phyloP scores from a whole-genome alignment of 2,888 invertebrate species.

The Drosophila pseudotakahashii region DNA sequence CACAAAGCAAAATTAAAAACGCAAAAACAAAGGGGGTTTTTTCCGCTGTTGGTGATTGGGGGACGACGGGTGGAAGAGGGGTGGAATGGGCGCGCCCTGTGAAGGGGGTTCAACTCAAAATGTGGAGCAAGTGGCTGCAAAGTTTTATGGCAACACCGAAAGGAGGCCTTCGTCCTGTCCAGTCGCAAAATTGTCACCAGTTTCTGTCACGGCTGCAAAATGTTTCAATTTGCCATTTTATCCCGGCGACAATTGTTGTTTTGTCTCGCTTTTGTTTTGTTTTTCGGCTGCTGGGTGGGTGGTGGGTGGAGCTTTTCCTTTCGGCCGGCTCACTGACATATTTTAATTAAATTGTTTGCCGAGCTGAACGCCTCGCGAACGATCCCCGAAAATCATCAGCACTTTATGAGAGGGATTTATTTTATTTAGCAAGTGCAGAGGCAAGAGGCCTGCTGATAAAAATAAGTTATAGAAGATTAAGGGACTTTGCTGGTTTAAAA shows the following conservation, averaged over 20 bases:
- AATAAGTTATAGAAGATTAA: constrained; percentile 5
- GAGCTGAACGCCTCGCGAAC: constrained; percentile 33
- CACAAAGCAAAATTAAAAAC: constrained; percentile 77
- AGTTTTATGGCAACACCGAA: constrained; percentile 74
- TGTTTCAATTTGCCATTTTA: constrained; percentile 77
- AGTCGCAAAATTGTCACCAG: constrained; percentile 43
- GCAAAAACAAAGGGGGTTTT: constrained; percentile 66
- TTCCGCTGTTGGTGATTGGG: not conserved
- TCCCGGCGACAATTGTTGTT: constrained; percentile 65
- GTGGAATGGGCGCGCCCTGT: not conserved
- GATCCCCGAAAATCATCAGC: constrained; percentile 33
- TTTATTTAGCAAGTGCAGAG: not conserved
- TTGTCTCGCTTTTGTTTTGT: constrained; percentile 17
- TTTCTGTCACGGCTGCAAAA: constrained; percentile 55
- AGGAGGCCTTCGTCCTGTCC: constrained; percentile 41
- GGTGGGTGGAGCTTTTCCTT: not conserved
- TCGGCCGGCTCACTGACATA: constrained; percentile 51
- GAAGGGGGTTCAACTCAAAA: constrained; percentile 45
- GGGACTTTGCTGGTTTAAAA: not conserved
- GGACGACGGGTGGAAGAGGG: no score
- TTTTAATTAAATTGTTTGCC: constrained; percentile 75
- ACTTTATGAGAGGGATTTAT: constrained; percentile 33
- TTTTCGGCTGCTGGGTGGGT: not conserved
- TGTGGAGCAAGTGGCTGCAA: constrained; percentile 78
- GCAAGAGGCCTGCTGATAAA: constrained; percentile 1